phyloP scores from a whole-genome alignment of 2,113 vertebrate species.

The Dasypus novemcinctus region DNA sequence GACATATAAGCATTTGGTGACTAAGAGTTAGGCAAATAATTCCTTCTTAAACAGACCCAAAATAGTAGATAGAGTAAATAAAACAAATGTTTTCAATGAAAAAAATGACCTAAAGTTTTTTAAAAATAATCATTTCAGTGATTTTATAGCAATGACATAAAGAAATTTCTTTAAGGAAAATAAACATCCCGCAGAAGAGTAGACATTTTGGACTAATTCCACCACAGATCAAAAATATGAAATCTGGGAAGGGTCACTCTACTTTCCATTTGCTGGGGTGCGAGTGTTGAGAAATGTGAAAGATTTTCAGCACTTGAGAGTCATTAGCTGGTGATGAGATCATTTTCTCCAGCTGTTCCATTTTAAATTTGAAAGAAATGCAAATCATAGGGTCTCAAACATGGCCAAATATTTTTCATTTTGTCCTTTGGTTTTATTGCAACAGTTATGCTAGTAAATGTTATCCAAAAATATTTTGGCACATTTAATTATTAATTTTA shows the following conservation, averaged over 20 bases:
- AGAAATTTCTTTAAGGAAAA: not conserved
- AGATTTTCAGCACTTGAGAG: not conserved
- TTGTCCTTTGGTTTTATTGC: not conserved
- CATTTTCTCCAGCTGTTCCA: not conserved
- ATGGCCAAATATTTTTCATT: not conserved
- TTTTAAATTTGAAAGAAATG: conserved; percentile 46
- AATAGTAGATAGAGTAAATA: conserved; percentile 22
- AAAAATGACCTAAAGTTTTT: conserved; percentile 22
- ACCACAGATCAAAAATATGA: not conserved
- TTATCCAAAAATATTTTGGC: conserved; percentile 43
- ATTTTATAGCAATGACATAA: not conserved
- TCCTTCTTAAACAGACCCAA: not conserved
- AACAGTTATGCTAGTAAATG: not conserved
- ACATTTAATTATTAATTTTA: conserved; percentile 46
- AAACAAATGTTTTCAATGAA: conserved; percentile 18
- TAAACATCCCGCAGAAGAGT: not conserved
- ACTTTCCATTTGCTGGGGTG: not conserved
- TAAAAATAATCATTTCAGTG: not conserved
- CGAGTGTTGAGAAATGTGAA: not conserved
- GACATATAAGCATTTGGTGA: not conserved
- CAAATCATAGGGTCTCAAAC: not conserved
- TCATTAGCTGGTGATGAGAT: not conserved
- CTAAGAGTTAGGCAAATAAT: not conserved
- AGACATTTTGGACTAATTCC: not conserved
- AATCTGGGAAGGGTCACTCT: not conserved